Percentiles rank a stretch among this genome's conserved stretches.
Conservation (phyloP, 2,888 invertebrate species). For the Sesamia inferens region DNA sequence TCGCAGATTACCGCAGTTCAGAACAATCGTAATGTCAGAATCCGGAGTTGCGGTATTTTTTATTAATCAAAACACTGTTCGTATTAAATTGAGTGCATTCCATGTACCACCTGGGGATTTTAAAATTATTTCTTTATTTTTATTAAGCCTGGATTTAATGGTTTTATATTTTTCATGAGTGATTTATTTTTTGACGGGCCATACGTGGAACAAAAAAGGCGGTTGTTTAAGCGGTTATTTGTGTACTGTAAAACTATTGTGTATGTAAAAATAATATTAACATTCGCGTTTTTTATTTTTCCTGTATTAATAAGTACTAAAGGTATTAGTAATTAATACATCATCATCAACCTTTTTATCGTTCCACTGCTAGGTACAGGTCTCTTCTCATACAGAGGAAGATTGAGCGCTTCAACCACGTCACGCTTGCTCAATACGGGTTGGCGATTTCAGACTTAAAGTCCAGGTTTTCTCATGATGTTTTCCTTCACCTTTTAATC, state of each 20-base stretch:
- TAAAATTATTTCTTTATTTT: constrained; percentile 46
- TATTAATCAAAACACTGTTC: constrained; percentile 51
- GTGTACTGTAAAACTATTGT: not conserved
- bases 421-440: too few relatives aligned
- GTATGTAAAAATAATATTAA: not conserved
- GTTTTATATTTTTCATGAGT: constrained; percentile 35
- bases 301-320: too few relatives aligned
- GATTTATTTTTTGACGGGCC: constrained; percentile 42
- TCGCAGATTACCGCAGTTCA: constrained; percentile 76
- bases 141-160: constrained; percentile 39
- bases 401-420: too few relatives aligned
- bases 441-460: too few relatives aligned
- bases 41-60: constrained; percentile 61
- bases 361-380: too few relatives aligned
- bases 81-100: constrained; percentile 51
- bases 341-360: too few relatives aligned
- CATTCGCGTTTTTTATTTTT: not conserved
- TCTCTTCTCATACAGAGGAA: too few relatives aligned
- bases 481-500: too few relatives aligned
- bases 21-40: constrained; percentile 71
- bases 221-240: constrained; percentile 6
- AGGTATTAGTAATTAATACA: too few relatives aligned
- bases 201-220: constrained; percentile 42
- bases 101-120: constrained; percentile 24
- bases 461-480: too few relatives aligned